Base-by-base conservation (phyloP, 2,888 invertebrate genomes). In the Sinotaia quadrata region DNA sequence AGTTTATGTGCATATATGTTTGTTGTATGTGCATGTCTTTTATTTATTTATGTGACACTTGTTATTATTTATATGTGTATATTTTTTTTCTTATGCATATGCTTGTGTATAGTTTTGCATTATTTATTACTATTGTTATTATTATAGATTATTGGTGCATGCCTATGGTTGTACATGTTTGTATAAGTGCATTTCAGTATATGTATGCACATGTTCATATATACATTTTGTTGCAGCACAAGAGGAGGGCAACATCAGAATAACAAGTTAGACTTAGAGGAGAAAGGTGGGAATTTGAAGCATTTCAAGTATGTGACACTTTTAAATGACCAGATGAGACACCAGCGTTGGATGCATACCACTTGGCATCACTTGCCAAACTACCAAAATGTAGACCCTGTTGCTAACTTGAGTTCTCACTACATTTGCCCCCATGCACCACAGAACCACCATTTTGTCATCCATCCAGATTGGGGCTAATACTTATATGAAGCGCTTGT, bases 401-500 rank as follows among this genome's bases (percentile, higher is more conserved):
- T 81, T 15, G 76, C 68, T 41, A 79, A 82, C 72, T 76, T 76
- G 77, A 82, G 81, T 56, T 79, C 84, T 27, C 81, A 82, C 61
- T 84, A 82, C 56, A 78, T 77, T 24, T 66, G 78, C 41, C 81
- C 85, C 21, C 81, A 82, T 41, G 77, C 72, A 24, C 63, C 61
- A 2, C 72, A 75, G 54, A 81, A 81, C 31, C 75, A 82, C 7
- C 84, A 86, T 75, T 86, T 80, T 72, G 80, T 78, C 21, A 84
- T 86, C 61, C 85, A 85, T 66, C 85, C 85, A 4, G 85, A 86
- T 72, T 85, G 83, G 85, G 84, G 85, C 68, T 81, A 78, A 76
- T 29, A 44, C n/a, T 24, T 54, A n/a, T 12, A 54, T 54, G 5
- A 24, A 10, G n/a, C 18, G 18, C 49, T 7, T 49, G 49, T 7